Evolutionary conservation across 2,888 invertebrate species (phyloP).

Genomic region (Bhutanitis thaidina): DNA sequence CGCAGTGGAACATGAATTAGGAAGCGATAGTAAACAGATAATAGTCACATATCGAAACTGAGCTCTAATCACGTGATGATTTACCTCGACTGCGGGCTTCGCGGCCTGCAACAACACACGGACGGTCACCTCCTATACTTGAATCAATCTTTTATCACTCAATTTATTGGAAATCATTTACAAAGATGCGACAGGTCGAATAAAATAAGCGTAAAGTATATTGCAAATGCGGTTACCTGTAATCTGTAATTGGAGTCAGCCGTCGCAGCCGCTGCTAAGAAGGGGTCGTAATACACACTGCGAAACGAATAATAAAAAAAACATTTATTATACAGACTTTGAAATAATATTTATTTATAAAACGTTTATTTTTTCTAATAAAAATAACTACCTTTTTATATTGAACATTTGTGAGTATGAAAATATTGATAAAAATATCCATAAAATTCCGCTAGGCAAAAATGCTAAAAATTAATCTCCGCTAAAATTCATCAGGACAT

Average conservation of each 20-base stretch:
- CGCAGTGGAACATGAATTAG: conserved; percentile 69
- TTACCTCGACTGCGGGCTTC: conserved; percentile 86
- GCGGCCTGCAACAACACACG: conserved; percentile 84
- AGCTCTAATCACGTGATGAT: conserved; percentile 53
- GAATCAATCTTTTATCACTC: conserved; percentile 3
- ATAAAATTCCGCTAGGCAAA: too few relatives aligned
- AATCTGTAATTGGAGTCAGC: conserved; percentile 94
- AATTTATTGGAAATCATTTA: background rate
- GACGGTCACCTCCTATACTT: conserved; percentile 51
- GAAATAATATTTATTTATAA: too few relatives aligned
- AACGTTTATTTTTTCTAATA: too few relatives aligned
- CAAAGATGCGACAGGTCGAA: conserved; percentile 7
- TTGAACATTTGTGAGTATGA: too few relatives aligned
- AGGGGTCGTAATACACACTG: conserved; percentile 97
- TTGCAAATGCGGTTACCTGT: conserved; percentile 82
- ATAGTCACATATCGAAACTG: conserved; percentile 52
- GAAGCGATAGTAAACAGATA: conserved; percentile 70
- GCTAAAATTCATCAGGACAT: too few relatives aligned
- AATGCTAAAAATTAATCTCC: too few relatives aligned
- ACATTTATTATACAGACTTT: too few relatives aligned
- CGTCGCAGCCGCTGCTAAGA: conserved; percentile 92
- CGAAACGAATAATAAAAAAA: conserved; percentile 54
- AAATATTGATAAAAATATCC: too few relatives aligned
- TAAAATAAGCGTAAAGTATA: conserved; percentile 9
- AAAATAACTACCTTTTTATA: too few relatives aligned